Evolutionary conservation across 2,797 vertebrate genomes (phyloP), one percentile per base, ranked within the genome.

Genomic region (Alca torda): DNA sequence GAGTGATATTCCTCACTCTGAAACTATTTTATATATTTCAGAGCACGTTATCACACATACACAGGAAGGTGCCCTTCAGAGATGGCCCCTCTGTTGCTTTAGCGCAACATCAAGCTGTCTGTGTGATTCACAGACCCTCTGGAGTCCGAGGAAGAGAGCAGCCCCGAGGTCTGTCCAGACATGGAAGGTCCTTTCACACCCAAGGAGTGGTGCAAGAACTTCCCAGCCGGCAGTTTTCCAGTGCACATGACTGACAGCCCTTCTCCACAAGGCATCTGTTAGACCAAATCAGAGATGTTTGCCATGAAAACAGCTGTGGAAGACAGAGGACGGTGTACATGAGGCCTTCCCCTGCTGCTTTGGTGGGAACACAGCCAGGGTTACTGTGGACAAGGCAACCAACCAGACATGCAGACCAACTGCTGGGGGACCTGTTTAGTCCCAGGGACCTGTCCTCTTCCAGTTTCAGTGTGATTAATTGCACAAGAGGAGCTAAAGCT

Each of bases 401-500:
- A 50, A 24, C 4, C 60, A 33, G 37, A n/a, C 39, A 53, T 30
- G 13, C 31, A 69, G 75, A 30, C 9, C 28, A 57, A 1, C 31
- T 73, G 20, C 74, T 72, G 65, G 23, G n/a, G 45, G 12, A 56
- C 50, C 35, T 65, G 61, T 54, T 81, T 13, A 45, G 26, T 25
- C 13, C 60, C 0, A 0, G 5, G 20, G 31, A 19, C 41, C 56
- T 81, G 68, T 23, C 17, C 43, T 63, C 70, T 57, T 83, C 45
- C 54, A 9, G 0, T 11, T 67, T n/a, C 6, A 2, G 11, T 56
- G 39, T 50, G n/a, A 37, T 39, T 9, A 18, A n/a, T 6, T 30
- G 19, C 75, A 60, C 1, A 17, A 15, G 26, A 89, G 26, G 31
- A 79, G 63, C 39, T 63, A 31, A 25, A 72, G 15, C 28, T 48